phyloP scores from a whole-genome alignment of 2,113 vertebrate species.

The Bos javanicus region DNA sequence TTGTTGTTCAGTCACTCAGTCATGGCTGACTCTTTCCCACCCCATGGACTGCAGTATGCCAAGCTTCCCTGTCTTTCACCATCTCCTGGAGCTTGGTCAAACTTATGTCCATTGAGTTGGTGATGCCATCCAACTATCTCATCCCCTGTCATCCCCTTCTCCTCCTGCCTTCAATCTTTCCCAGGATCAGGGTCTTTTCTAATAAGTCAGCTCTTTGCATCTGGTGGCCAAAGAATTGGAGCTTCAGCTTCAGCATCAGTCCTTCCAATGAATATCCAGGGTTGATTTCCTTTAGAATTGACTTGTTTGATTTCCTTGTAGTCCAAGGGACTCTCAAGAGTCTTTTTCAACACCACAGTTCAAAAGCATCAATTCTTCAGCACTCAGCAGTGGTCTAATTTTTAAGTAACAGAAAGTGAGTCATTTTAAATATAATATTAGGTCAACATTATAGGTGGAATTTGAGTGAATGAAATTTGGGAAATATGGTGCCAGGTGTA shows the following conservation, averaged over 20 bases:
- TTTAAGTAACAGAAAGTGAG: background rate
- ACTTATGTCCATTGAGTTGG: fast-evolving
- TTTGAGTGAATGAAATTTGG: background rate
- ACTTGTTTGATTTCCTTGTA: background rate
- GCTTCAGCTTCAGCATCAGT: background rate
- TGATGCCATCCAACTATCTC: background rate
- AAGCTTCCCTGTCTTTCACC: background rate
- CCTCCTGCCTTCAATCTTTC: background rate
- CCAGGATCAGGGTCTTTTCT: background rate
- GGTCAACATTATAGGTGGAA: background rate
- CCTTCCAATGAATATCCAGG: background rate
- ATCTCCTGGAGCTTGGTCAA: background rate
- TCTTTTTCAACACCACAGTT: background rate
- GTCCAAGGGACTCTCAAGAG: background rate
- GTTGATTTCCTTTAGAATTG: background rate
- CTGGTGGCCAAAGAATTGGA: background rate
- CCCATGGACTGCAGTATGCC: background rate
- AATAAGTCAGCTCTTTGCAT: background rate
- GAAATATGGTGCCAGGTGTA: background rate
- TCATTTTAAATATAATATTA: background rate
- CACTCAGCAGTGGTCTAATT: background rate
- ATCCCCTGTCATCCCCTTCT: fast-evolving
- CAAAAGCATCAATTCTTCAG: background rate
- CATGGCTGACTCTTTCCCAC: background rate
- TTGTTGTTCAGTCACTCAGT: background rate